These are phyloP conservation scores for Scopus umbretta DNA, from an alignment of 2,113 vertebrate species.

Conservation along the genomic window DNA sequence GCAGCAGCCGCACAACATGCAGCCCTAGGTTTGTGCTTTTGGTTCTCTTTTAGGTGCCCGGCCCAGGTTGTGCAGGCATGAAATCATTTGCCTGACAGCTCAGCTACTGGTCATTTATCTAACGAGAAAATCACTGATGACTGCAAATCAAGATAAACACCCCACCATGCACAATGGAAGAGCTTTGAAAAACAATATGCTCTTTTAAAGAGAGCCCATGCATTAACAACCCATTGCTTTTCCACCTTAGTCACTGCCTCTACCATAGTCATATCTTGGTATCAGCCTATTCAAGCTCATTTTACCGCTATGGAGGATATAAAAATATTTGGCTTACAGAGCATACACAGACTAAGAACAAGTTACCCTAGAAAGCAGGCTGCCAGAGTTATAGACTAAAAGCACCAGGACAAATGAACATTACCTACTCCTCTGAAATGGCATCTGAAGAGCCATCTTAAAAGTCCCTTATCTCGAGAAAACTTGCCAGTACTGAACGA, in stretches of 20 bases:
- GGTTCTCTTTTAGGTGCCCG: conserved; percentile 11
- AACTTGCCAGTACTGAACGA: not conserved
- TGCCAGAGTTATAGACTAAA: not conserved
- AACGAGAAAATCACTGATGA: conserved; percentile 32
- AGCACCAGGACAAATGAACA: not conserved
- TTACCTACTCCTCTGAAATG: not conserved
- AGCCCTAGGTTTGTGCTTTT: not conserved
- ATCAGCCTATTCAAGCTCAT: not conserved
- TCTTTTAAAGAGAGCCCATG: not conserved
- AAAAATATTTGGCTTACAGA: not conserved
- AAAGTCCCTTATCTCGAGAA: not conserved
- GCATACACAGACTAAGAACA: not conserved
- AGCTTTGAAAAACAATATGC: not conserved
- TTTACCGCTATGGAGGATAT: not conserved
- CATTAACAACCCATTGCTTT: not conserved
- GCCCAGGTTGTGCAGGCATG: not conserved
- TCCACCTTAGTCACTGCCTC: not conserved
- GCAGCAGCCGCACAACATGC: not conserved
- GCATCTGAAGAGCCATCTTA: not conserved
- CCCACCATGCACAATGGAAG: not conserved
- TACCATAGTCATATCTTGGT: not conserved
- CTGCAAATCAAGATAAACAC: conserved; percentile 41
- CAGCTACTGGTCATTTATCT: conserved; percentile 28
- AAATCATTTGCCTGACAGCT: not conserved
- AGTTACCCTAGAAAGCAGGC: not conserved